A percentile compares a stretch with the other conserved stretches of the same genome.
Conservation (phyloP, 2,797 vertebrate species). For the Gambusia yucatana region DNA sequence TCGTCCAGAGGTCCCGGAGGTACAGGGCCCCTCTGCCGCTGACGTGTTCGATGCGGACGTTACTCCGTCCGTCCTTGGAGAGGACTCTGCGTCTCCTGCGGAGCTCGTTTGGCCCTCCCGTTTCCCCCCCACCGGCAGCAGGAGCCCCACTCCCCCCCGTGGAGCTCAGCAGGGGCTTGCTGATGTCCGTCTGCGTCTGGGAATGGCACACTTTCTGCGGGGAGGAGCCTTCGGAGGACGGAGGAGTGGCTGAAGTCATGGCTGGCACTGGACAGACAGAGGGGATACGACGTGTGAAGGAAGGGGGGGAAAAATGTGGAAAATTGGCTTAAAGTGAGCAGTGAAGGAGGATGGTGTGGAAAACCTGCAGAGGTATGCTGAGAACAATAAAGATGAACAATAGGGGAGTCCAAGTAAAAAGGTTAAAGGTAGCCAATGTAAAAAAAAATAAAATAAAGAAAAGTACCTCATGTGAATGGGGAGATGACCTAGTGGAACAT, state of each 20-base stretch:
- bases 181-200: constrained; percentile 83
- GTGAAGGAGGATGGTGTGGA: not conserved
- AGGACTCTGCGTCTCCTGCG: constrained; percentile 79
- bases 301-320: not conserved
- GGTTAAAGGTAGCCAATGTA: constrained; percentile 5
- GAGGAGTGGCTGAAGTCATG: constrained; percentile 80
- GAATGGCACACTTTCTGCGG: constrained; percentile 84
- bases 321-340: not conserved
- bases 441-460: not conserved
- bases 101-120: constrained; percentile 53
- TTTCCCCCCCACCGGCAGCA: constrained; percentile 27
- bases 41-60: constrained; percentile 94
- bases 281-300: constrained; percentile 19
- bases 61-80: constrained; percentile 96
- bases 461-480: constrained; percentile 14
- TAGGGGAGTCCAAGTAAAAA: constrained; percentile 26
- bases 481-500: constrained; percentile 48
- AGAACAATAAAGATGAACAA: constrained; percentile 14
- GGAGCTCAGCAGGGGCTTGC: constrained; percentile 78
- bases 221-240: constrained; percentile 77
- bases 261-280: constrained; percentile 40
- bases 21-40: constrained; percentile 88
- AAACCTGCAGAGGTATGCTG: not conserved
- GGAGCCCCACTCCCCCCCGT: constrained; percentile 37
- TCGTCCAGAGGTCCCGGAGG: constrained; percentile 93